A percentile compares a stretch with the other conserved stretches of the same genome.
Conservation (phyloP, 1,140 invertebrate genomes). For the Tribolium castaneum region DNA sequence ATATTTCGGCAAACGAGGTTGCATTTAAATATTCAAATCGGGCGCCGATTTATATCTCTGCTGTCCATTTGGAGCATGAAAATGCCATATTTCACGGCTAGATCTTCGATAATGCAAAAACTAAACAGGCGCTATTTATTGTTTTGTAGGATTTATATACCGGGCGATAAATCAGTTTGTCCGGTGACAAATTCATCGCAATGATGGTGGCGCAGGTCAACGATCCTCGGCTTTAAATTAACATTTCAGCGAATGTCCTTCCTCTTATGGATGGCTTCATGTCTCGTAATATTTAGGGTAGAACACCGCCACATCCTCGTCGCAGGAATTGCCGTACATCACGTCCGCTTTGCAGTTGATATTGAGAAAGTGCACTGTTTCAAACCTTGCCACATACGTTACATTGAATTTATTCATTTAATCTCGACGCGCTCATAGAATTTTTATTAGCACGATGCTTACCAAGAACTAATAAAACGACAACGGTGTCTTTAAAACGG, state of each 20-base stretch:
- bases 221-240: slow-evolving; percentile 13
- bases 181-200: slow-evolving; percentile 17
- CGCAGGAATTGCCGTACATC: slow-evolving; percentile 15
- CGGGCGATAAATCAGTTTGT: slow-evolving; percentile 11
- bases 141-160: slow-evolving; percentile 32
- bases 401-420: slow-evolving; percentile 35
- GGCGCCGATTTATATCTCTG: slow-evolving; percentile 18
- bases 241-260: slow-evolving; percentile 31
- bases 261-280: slow-evolving; percentile 24
- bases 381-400: slow-evolving; percentile 27
- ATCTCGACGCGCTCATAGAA: slow-evolving; percentile 26
- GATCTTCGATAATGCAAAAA: slow-evolving; percentile 36
- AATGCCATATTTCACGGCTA: slow-evolving; percentile 18
- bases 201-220: slow-evolving; percentile 9
- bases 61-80: slow-evolving; percentile 25
- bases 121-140: slow-evolving; percentile 35
- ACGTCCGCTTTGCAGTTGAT: slow-evolving; percentile 17
- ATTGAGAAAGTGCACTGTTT: slow-evolving; percentile 33
- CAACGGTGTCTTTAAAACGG: slow-evolving; percentile 15
- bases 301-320: slow-evolving; percentile 5
- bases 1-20: slow-evolving; percentile 17
- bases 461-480: slow-evolving; percentile 24
- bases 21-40: slow-evolving; percentile 33
- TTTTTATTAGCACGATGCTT: slow-evolving; percentile 17
- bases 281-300: slow-evolving; percentile 20